Conservation (phyloP, 2,113 vertebrate genomes). For the Oncorhynchus tshawytscha region DNA sequence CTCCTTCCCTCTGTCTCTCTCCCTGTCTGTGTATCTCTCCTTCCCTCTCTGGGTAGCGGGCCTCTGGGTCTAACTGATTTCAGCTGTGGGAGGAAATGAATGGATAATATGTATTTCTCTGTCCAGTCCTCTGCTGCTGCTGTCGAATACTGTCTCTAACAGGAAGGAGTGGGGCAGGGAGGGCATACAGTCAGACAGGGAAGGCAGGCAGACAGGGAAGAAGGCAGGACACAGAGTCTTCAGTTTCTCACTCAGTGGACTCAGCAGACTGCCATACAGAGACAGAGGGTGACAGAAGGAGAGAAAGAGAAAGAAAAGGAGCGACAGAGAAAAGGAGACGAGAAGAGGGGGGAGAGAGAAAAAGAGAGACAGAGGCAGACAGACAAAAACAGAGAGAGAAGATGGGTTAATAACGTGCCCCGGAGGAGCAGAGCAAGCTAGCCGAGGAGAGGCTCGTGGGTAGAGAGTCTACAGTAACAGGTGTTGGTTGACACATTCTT, state of each 20-base stretch:
- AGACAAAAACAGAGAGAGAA: conserved; percentile 10
- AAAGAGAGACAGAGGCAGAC: background rate
- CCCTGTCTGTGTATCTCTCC: conserved; percentile 44
- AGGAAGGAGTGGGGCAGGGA: conserved; percentile 28
- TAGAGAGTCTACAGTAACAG: conserved; percentile 54
- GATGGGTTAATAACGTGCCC: background rate
- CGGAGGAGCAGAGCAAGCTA: background rate
- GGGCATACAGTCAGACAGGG: conserved; percentile 27
- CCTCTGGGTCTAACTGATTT: conserved; percentile 67
- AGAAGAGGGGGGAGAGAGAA: conserved; percentile 9
- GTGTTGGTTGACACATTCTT: conserved; percentile 62
- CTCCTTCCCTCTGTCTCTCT: conserved; percentile 16
- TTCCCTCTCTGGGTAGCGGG: conserved; percentile 34
- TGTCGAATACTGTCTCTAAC: conserved; percentile 35
- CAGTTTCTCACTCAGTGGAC: background rate
- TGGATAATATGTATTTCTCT: conserved; percentile 68
- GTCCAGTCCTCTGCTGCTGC: conserved; percentile 34
- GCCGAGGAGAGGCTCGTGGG: conserved; percentile 24
- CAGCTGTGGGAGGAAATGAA: conserved; percentile 73
- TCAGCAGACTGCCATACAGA: conserved; percentile 14
- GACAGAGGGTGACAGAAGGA: conserved; percentile 10
- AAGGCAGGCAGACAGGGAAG: conserved; percentile 42
- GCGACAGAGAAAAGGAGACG: conserved; percentile 38
- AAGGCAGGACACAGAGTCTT: conserved; percentile 7
- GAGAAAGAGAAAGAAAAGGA: background rate